Evolutionary conservation across 2,888 invertebrate genomes (phyloP).

Genomic region (Thysanoteuthis rhombus): DNA sequence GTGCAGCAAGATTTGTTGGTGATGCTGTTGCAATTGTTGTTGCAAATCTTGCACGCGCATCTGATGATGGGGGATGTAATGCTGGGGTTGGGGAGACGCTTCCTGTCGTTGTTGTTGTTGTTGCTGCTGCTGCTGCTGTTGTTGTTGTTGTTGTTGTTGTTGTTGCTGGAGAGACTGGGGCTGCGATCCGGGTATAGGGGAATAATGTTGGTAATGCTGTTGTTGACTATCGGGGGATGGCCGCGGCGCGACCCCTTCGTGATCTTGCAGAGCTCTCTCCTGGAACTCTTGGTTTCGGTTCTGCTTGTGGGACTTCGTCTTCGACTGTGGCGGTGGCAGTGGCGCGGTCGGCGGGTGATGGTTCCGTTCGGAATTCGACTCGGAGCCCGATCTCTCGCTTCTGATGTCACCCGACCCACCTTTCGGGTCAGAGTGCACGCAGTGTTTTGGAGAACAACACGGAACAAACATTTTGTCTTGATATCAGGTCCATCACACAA

Average conservation of each 20-base stretch:
- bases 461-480: neutral
- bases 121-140: neutral
- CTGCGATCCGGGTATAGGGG: neutral
- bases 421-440: neutral
- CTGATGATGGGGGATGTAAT: neutral
- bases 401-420: neutral
- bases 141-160: too few species aligned
- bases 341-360: neutral
- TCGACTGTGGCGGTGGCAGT: neutral
- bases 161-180: neutral
- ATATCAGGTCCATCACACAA: neutral
- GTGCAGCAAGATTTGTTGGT: neutral
- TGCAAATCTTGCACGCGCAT: neutral
- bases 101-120: neutral
- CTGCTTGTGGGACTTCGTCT: neutral
- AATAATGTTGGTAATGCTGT: neutral
- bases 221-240: neutral
- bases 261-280: neutral
- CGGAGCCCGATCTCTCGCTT: neutral
- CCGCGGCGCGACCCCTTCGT: neutral
- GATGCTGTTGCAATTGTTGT: neutral
- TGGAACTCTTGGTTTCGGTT: neutral
- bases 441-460: neutral
- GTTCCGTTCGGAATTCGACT: neutral
- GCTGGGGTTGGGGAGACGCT: neutral